phyloP scores from a whole-genome alignment of 1,140 invertebrate species.

The Pararge aegeria region DNA sequence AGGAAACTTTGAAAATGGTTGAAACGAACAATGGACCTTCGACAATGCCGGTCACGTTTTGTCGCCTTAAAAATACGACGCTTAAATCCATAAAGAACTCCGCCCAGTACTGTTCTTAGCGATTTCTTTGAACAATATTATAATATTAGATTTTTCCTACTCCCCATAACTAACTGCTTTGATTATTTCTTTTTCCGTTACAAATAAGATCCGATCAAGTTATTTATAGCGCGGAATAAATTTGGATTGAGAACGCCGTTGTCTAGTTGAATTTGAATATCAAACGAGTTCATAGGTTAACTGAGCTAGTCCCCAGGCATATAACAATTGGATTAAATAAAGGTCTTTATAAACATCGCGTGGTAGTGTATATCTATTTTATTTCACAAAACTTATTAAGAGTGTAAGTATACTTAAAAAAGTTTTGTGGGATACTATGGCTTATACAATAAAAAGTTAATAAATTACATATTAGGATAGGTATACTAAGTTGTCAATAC shows the following conservation, averaged over 20 bases:
- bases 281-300: slow-evolving; percentile 8
- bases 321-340: background rate
- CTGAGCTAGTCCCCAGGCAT: background rate
- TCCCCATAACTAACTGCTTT: slow-evolving; percentile 16
- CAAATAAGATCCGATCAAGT: slow-evolving; percentile 9
- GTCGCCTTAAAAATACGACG: slow-evolving; percentile 76
- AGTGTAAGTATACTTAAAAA: too few relatives aligned
- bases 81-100: slow-evolving; percentile 76
- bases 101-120: slow-evolving; percentile 63
- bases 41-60: slow-evolving; percentile 67
- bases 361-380: background rate
- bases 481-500: too few relatives aligned
- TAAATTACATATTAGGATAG: too few relatives aligned
- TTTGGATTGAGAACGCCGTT: background rate
- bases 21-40: slow-evolving; percentile 66
- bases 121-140: slow-evolving; percentile 70
- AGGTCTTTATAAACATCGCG: background rate
- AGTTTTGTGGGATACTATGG: too few relatives aligned
- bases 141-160: slow-evolving; percentile 60
- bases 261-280: slow-evolving; percentile 7
- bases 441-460: too few relatives aligned
- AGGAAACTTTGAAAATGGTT: slow-evolving; percentile 64
- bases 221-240: slow-evolving; percentile 5
- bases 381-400: too few relatives aligned
- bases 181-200: slow-evolving; percentile 14